Percentiles rank a stretch among this genome's conserved stretches.
These are phyloP conservation scores for Rhodinocichla rosea DNA, from an alignment of 2,113 vertebrate genomes.

Conservation along the genomic window DNA sequence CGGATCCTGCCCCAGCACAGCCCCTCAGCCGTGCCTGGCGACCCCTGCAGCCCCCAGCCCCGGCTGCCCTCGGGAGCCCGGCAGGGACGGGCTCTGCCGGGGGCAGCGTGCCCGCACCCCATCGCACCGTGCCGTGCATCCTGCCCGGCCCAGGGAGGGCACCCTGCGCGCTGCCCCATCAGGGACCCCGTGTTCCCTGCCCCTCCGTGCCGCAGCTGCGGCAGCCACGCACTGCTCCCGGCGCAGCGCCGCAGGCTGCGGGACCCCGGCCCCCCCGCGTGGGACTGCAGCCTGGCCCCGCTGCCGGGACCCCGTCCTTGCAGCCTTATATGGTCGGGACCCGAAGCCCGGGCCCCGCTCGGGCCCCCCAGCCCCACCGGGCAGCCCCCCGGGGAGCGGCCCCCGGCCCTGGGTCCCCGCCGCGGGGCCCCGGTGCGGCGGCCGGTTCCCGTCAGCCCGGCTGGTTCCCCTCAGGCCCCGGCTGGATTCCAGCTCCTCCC, in stretches of 20 bases:
- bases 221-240: background rate
- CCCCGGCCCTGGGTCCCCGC: background rate
- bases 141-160: background rate
- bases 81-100: background rate
- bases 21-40: background rate
- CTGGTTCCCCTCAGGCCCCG: constrained; percentile 30
- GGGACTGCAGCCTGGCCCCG: background rate
- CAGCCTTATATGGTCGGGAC: constrained; percentile 14
- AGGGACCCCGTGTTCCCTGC: accelerated
- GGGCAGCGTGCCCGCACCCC: background rate
- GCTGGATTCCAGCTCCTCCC: constrained; percentile 44
- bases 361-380: background rate
- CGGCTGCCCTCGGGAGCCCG: background rate
- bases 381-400: background rate
- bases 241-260: background rate
- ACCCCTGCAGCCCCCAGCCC: background rate
- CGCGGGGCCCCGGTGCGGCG: background rate
- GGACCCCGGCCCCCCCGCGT: background rate
- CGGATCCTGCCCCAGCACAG: background rate
- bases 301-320: background rate
- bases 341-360: background rate
- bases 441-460: constrained; percentile 31
- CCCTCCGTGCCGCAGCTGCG: background rate
- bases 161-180: background rate
- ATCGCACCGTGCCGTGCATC: accelerated